These are phyloP conservation scores for Epinephelus awoara DNA, from an alignment of 2,797 vertebrate species.

Conservation along the genomic window DNA sequence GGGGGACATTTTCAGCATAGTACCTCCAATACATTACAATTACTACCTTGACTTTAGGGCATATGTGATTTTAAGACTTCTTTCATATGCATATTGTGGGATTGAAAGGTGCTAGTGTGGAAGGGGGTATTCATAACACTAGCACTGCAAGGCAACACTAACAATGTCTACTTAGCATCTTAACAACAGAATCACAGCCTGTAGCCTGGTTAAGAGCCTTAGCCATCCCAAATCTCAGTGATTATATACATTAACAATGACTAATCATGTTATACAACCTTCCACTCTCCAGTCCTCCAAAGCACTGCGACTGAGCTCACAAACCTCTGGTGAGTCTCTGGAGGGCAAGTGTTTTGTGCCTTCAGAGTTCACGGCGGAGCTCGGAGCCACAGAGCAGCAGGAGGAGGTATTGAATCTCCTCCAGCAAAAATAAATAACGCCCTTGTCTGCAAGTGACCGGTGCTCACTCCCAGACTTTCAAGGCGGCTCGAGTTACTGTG, in stretches of 20 bases:
- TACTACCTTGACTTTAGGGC: not conserved
- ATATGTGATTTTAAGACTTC: constrained; percentile 5
- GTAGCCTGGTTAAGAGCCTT: constrained; percentile 55
- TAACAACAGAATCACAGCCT: constrained; percentile 51
- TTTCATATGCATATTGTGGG: constrained; percentile 31
- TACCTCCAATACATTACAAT: too few relatives aligned
- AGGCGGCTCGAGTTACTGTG: constrained; percentile 84
- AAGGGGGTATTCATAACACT: constrained; percentile 22
- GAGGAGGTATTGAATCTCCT: constrained; percentile 83
- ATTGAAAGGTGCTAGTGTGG: constrained; percentile 20
- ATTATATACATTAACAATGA: constrained; percentile 70
- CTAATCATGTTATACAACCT: constrained; percentile 70
- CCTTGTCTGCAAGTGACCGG: constrained; percentile 86
- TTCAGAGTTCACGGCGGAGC: constrained; percentile 58
- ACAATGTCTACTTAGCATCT: constrained; percentile 52
- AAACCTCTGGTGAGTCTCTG: constrained; percentile 62
- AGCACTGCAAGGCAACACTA: constrained; percentile 15
- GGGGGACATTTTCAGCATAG: too few relatives aligned
- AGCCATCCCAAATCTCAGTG: constrained; percentile 51
- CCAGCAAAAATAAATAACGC: constrained; percentile 87
- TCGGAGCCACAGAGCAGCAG: constrained; percentile 52
- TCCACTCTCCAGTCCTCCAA: constrained; percentile 44
- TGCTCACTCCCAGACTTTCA: constrained; percentile 84
- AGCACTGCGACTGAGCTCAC: constrained; percentile 53
- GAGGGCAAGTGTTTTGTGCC: constrained; percentile 67